These are phyloP conservation scores for Porites divaricata DNA, from an alignment of 92 coral and sea anemone genomes.

Conservation along the genomic window DNA sequence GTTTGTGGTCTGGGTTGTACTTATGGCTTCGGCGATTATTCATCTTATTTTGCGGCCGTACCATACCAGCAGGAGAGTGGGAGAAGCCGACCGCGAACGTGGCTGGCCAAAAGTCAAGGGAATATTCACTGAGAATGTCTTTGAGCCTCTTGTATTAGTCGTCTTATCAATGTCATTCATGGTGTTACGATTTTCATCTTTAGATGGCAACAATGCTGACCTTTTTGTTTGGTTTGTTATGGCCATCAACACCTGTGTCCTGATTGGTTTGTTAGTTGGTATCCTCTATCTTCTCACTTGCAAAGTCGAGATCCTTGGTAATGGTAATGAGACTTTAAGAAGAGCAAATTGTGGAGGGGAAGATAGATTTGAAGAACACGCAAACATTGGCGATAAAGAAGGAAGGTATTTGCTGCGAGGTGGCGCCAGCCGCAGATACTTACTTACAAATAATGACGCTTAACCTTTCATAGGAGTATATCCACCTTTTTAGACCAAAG, in stretches of 20 bases:
- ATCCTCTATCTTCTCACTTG: conserved; percentile 24
- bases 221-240: conserved; percentile 56
- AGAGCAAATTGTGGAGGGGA: neutral
- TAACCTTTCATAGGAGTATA: neutral
- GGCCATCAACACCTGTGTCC: conserved; percentile 27
- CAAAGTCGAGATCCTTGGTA: neutral
- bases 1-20: conserved; percentile 52
- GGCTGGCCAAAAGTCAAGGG: too few species aligned
- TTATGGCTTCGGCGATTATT: conserved; percentile 33
- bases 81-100: too few species aligned
- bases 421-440: neutral
- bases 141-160: conserved; percentile 51
- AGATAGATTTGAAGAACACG: neutral
- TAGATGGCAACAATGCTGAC: conserved; percentile 23
- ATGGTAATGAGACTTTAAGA: neutral
- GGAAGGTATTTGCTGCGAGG: conserved; percentile 6
- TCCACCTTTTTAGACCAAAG: too few species aligned
- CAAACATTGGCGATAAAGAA: neutral
- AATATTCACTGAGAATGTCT: conserved; percentile 50
- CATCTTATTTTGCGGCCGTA: conserved; percentile 53
- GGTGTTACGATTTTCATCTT: conserved; percentile 54
- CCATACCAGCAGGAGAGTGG: neutral
- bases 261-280: conserved; percentile 14
- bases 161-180: conserved; percentile 64
- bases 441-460: neutral